Conservation (phyloP, 2,797 vertebrate genomes). For the Ceryle rudis region DNA sequence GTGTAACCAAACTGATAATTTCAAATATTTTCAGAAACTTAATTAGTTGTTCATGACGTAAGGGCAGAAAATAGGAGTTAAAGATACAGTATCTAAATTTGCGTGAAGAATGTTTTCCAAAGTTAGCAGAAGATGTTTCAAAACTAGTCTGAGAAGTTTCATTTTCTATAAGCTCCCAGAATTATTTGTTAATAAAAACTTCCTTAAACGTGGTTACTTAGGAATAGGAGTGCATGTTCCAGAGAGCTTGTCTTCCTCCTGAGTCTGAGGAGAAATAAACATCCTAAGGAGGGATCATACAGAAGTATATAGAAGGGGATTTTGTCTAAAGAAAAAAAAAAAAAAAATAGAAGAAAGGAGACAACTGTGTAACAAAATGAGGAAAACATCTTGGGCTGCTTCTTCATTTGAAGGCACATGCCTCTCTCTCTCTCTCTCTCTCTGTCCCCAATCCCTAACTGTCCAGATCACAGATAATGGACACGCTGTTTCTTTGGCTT, state of each 20-base stretch:
- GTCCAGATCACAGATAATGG: not conserved
- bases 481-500: not conserved
- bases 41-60: not conserved
- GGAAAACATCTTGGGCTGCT: not conserved
- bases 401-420: not conserved
- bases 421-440: not conserved
- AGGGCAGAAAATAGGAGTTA: not conserved
- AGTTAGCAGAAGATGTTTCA: not conserved
- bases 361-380: not conserved
- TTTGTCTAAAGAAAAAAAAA: not conserved
- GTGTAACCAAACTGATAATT: constrained; percentile 4
- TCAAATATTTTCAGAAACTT: not conserved
- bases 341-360: not conserved
- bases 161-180: not conserved
- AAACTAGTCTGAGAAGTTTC: not conserved
- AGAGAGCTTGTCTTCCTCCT: not conserved
- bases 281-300: not conserved
- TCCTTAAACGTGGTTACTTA: not conserved
- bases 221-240: not conserved
- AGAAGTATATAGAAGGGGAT: not conserved
- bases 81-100: not conserved
- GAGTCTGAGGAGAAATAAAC: not conserved
- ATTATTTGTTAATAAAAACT: not conserved
- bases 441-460: fast-evolving
- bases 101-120: not conserved